Evolutionary conservation across 2,113 vertebrate genomes (phyloP).

Genomic region (Hydrolagus affinis): DNA sequence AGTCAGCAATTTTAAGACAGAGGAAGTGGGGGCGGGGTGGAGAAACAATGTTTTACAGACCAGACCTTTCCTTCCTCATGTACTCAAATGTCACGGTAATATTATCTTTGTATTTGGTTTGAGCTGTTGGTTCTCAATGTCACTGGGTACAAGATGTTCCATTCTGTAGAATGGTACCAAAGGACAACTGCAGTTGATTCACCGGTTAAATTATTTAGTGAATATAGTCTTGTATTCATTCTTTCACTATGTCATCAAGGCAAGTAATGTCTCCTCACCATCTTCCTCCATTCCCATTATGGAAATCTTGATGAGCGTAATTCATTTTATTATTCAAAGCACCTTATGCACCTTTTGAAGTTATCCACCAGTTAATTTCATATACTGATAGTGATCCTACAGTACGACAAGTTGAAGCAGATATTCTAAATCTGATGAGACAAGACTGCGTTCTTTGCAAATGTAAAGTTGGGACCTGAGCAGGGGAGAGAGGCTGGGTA

Average conservation of each 20-base stretch:
- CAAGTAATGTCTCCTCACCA: not conserved
- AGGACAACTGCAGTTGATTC: slow-evolving; percentile 23
- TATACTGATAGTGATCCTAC: not conserved
- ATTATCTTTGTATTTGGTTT: slow-evolving; percentile 20
- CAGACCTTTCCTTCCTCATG: not conserved
- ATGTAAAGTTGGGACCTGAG: too few relatives aligned
- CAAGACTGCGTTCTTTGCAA: too few relatives aligned
- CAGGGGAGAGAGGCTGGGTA: too few relatives aligned
- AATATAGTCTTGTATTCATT: slow-evolving; percentile 2
- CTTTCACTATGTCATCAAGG: not conserved
- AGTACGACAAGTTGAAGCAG: too few relatives aligned
- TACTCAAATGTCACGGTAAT: slow-evolving; percentile 21
- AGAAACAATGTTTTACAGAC: too few relatives aligned
- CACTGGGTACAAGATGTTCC: slow-evolving; percentile 16
- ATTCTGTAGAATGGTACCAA: slow-evolving; percentile 27
- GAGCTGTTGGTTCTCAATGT: slow-evolving; percentile 14
- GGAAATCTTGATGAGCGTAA: not conserved
- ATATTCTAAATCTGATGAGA: too few relatives aligned
- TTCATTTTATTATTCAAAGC: not conserved
- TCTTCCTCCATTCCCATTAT: not conserved
- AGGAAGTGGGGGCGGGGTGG: too few relatives aligned
- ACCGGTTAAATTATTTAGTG: slow-evolving; percentile 21
- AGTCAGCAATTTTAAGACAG: too few relatives aligned
- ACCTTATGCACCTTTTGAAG: not conserved
- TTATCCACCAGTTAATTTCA: not conserved